Base-by-base conservation (phyloP, 2,888 invertebrate genomes). In the Xanthorhoe spadicearia region DNA sequence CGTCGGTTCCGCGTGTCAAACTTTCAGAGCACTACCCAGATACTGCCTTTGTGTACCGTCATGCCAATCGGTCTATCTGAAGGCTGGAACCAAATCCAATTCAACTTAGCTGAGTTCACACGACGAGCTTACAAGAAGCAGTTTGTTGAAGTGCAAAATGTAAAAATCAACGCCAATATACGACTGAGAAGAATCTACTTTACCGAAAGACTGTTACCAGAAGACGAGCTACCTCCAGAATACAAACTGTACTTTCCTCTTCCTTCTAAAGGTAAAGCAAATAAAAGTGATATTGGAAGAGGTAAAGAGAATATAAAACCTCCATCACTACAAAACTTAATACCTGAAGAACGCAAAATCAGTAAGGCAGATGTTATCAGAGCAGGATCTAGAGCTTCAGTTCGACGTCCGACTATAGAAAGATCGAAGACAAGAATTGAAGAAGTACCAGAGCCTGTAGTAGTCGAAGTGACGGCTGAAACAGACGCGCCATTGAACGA, bases 161-260 rank as follows among this genome's bases (percentile, higher is more conserved):
- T 99, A 35, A 97, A 99, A 94, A 97, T 99, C 68, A 99, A 99
- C 89, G 99, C 99, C 6, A 99, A 99, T 88, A 98, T 99, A 85
- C 95, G 99, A 70, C 95, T 99, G 76, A 94, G 99, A 61, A 95
- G 99, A 71, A 96, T 99, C 35, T 99, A 98, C 89, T 99, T 99
- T 85, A 95, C 98, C 1, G 98, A 98, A 84, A 95, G 96, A 70
- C 92, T 98, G 28, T 96, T 98, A 84, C 94, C 96, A 6, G 98
- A 98, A 86, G 97, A 98, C 66, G 97, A 99, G 84, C 90, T 98
- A 75, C 98, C 99, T 0, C 95, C 96, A 55, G 98, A 98, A 81
- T 99, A 97, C 86, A 98, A 97, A 89, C 88, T 98, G 48, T 97
- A 95, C 86, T 94, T 97, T 71, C 97, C 97, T 88, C 52, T 89